Evolutionary conservation across 2,113 vertebrate species (phyloP).

Genomic region (Amphilophus citrinellus): DNA sequence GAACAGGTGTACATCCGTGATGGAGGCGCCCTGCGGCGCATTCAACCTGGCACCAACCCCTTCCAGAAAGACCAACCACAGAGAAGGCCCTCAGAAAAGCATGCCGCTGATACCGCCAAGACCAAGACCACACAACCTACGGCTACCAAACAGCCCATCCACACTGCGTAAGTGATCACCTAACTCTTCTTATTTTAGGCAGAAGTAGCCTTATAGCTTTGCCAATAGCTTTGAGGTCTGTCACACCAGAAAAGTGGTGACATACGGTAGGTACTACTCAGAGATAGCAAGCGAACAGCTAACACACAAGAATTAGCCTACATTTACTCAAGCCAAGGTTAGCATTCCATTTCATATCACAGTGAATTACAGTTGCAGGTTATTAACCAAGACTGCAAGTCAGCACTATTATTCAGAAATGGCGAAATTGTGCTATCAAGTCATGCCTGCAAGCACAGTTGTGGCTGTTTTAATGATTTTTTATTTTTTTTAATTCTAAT

Average conservation of each 20-base stretch:
- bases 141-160: slow-evolving; percentile 69
- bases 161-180: slow-evolving; percentile 74
- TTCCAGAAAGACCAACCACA: slow-evolving; percentile 71
- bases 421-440: slow-evolving; percentile 6
- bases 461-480: not conserved
- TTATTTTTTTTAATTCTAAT: not conserved
- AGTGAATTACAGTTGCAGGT: too few species aligned
- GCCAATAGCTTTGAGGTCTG: not conserved
- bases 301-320: not conserved
- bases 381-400: too few species aligned
- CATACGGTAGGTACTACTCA: not conserved
- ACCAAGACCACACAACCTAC: slow-evolving; percentile 68
- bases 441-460: not conserved
- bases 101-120: slow-evolving; percentile 53
- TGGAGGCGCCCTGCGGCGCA: slow-evolving; percentile 69
- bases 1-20: slow-evolving; percentile 84
- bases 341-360: too few species aligned
- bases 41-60: slow-evolving; percentile 71
- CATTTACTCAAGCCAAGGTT: too few species aligned
- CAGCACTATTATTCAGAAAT: not conserved
- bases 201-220: not conserved
- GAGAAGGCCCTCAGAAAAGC: slow-evolving; percentile 70
- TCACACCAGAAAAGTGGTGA: not conserved
- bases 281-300: not conserved
- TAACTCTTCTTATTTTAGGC: slow-evolving; percentile 24